Base-by-base conservation (phyloP, 2,797 vertebrate genomes). In the Cuculus canorus region DNA sequence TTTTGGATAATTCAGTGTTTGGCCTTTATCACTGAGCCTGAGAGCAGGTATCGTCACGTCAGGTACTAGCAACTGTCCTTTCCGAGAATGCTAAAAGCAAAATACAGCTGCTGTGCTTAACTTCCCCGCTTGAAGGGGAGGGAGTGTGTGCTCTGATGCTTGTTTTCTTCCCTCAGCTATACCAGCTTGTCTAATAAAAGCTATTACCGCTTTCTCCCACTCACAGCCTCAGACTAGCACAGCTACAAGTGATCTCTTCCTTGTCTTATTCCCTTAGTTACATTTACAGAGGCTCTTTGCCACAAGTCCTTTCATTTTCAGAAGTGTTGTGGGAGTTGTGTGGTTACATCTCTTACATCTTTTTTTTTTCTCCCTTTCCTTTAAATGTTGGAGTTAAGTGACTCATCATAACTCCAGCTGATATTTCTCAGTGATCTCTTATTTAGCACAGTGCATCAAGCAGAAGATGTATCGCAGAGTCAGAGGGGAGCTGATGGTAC, bases 261-360 rank as follows among this genome's bases (percentile, higher is more conserved):
- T 95, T 91, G 82, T 75, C 77, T 92, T 87, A 92, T 92, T 97
- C 93, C 87, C 92, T 96, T 96, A 97, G 96, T 94, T 96, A 88
- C 78, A 24, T 88, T 96, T 90, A 64, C 82, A 94, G 79, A 85
- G 83, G 73, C 56, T 93, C 32, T 81, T 87, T 90, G 96, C 93
- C 92, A 89, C 85, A 52, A 93, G 70, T 75, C 83, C 82, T 81
- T 94, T 90, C 61, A 9, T 73, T 96, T 97, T 96, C 83, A 92
- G 94, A 90, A 88, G 87, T 17, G 4, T 18, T 81, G 78, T 95
- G 86, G 92, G 93, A 96, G 91, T 91, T 93, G 63, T 96, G 87
- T 96, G 93, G 90, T 95, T 97, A 93, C 96, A 96, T 96, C 65
- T 96, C 82, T 92, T 88, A 33, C 71, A 81, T 90, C 30, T 82